Conservation (phyloP, 2,113 vertebrate genomes). For the Tympanuchus pallidicinctus region DNA sequence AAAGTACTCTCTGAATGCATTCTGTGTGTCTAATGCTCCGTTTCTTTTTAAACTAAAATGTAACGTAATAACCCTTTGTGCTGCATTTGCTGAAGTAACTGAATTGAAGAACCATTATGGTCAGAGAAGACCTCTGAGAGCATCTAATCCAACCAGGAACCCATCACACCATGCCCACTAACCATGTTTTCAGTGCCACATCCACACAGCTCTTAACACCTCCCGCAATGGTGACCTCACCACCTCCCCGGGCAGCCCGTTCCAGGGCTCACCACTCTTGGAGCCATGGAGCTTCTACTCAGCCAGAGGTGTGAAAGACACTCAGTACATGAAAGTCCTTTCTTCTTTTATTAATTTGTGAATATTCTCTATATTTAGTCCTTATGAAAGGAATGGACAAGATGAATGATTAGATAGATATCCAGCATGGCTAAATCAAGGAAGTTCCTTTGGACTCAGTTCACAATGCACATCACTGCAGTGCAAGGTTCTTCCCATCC, state of each 20-base stretch:
- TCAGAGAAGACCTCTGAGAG: too few species aligned
- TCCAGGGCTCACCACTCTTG: too few species aligned
- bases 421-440: neutral
- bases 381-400: neutral
- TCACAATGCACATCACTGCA: neutral
- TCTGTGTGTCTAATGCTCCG: neutral
- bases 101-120: neutral
- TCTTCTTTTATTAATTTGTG: neutral
- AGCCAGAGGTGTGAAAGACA: neutral
- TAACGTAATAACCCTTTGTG: neutral
- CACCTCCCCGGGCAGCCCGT: too few species aligned
- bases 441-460: neutral
- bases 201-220: too few species aligned
- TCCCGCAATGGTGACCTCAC: too few species aligned
- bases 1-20: neutral
- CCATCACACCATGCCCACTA: too few species aligned
- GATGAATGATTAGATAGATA: neutral
- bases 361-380: neutral
- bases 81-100: neutral
- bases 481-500: neutral
- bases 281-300: neutral
- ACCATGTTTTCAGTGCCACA: too few species aligned
- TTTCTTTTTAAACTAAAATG: neutral
- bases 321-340: neutral
- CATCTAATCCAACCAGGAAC: too few species aligned